Conservation (phyloP, 1,140 invertebrate genomes). For the Cotesia typhae region DNA sequence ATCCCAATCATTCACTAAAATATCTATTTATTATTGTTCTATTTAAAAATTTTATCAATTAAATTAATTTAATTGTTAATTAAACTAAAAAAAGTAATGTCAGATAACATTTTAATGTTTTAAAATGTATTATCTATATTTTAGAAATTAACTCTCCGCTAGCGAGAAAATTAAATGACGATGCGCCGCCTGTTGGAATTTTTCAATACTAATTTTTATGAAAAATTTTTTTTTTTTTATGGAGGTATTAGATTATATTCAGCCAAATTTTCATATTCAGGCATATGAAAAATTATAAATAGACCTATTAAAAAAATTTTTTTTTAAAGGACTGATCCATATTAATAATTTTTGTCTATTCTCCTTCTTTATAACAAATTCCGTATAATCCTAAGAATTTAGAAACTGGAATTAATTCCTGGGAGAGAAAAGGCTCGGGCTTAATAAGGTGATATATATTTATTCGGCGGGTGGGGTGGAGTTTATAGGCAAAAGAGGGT, state of each 20-base stretch:
- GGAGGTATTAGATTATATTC: no score
- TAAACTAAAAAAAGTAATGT: no score
- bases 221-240: no score
- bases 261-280: neutral
- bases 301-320: no score
- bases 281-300: neutral
- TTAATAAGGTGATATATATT: slow-evolving; percentile 43
- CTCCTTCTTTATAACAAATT: neutral
- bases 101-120: no score
- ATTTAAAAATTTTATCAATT: neutral
- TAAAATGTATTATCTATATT: no score
- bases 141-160: no score
- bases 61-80: neutral
- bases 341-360: neutral
- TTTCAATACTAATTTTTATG: no score
- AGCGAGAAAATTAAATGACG: no score
- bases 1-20: neutral
- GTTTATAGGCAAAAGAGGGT: slow-evolving; percentile 41
- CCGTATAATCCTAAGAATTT: neutral
- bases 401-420: neutral
- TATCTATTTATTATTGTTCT: neutral
- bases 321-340: no score
- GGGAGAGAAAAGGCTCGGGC: slow-evolving; percentile 24
- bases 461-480: slow-evolving; percentile 37
- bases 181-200: no score